phyloP scores from a whole-genome alignment of 2,797 vertebrate genomes.

The Gymnothorax reevesii region DNA sequence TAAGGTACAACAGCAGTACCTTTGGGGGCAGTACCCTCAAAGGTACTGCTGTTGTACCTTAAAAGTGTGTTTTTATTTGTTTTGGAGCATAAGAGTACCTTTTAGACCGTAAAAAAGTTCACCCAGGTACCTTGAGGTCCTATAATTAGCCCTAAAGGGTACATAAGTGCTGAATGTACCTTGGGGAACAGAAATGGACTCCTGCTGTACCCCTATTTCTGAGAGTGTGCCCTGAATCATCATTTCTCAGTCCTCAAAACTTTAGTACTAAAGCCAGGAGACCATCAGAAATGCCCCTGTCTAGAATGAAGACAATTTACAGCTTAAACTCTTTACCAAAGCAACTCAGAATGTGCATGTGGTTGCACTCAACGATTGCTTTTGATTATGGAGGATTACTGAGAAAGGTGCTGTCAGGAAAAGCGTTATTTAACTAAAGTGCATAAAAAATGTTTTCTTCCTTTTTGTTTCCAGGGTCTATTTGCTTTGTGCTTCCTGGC shows the following conservation, averaged over 20 bases:
- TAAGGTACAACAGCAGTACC: no score
- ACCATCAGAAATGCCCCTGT: not conserved
- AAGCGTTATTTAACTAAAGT: not conserved
- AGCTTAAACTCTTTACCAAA: not conserved
- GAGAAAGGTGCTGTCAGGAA: not conserved
- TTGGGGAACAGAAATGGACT: no score
- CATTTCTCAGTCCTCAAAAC: conserved; percentile 26
- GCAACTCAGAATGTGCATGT: not conserved
- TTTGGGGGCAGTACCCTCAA: no score
- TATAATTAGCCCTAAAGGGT: no score
- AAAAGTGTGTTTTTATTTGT: no score
- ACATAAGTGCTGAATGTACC: no score
- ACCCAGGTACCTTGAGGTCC: no score
- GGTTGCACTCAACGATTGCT: not conserved
- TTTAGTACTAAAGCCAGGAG: conserved; percentile 26
- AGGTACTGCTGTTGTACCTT: no score
- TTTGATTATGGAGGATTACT: not conserved
- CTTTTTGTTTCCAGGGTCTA: not conserved
- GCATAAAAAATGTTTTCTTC: not conserved
- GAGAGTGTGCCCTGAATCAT: not conserved
- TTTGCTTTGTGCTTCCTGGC: not conserved
- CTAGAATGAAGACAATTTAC: not conserved
- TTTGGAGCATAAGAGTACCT: no score
- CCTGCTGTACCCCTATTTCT: no score
- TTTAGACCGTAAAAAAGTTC: no score